A percentile compares a stretch with the other conserved stretches of the same genome.
Evolutionary conservation across 2,113 vertebrate genomes (phyloP).

Genomic region (Nannobrachium achirus): DNA sequence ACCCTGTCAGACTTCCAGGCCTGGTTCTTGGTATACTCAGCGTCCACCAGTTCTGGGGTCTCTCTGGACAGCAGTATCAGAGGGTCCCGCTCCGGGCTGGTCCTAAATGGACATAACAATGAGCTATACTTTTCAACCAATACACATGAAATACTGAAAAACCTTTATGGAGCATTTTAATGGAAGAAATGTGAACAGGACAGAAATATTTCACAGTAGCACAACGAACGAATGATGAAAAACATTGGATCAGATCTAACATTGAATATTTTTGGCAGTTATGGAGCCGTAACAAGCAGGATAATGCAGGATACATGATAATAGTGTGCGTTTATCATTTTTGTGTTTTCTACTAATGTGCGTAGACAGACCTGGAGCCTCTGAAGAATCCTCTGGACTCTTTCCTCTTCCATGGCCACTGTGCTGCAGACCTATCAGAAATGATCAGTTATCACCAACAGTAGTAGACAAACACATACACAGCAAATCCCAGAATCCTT

Average conservation of each 20-base stretch:
- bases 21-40: slow-evolving; percentile 98
- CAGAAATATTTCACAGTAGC: neutral
- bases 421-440: slow-evolving; percentile 85
- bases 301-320: too few relatives aligned
- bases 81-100: slow-evolving; percentile 95
- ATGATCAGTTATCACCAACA: neutral
- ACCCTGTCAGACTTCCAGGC: slow-evolving; percentile 99
- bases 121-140: too few relatives aligned
- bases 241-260: neutral
- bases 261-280: too few relatives aligned
- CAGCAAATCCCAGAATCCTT: neutral
- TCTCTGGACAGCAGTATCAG: slow-evolving; percentile 94
- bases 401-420: slow-evolving; percentile 95
- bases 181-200: neutral
- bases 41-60: slow-evolving; percentile 89
- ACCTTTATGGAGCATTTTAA: too few relatives aligned
- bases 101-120: slow-evolving; percentile 72
- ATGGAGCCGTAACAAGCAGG: too few relatives aligned
- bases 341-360: too few relatives aligned
- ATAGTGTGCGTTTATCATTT: too few relatives aligned
- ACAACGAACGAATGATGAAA: neutral
- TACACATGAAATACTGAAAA: too few relatives aligned
- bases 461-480: neutral
- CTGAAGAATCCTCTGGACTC: slow-evolving; percentile 92
- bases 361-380: slow-evolving; percentile 89